phyloP scores from a whole-genome alignment of 2,797 vertebrate species.

The Malurus splendens region DNA sequence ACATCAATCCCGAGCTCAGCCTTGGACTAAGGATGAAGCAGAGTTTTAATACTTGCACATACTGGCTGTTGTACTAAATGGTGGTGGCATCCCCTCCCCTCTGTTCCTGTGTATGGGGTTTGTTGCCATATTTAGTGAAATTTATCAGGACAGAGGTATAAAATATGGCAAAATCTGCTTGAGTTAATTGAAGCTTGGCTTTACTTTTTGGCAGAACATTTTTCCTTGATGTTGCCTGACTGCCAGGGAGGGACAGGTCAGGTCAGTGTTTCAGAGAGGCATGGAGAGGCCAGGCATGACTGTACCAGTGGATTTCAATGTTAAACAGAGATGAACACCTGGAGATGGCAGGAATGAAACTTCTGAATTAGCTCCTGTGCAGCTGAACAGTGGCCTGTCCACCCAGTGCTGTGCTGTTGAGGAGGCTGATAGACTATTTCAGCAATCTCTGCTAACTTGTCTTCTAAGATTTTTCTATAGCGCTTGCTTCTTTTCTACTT shows the following conservation, averaged over 20 bases:
- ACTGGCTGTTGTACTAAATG: background rate
- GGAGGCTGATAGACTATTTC: background rate
- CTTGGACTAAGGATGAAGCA: background rate
- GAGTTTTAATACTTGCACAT: background rate
- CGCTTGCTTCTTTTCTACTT: conserved; percentile 22
- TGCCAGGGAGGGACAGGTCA: background rate
- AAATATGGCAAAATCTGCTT: background rate
- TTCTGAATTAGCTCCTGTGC: background rate
- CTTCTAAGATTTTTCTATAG: background rate
- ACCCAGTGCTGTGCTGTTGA: background rate
- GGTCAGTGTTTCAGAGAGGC: background rate
- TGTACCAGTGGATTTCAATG: background rate
- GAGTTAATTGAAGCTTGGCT: background rate
- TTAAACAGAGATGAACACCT: background rate
- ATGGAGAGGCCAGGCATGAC: background rate
- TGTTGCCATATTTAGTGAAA: background rate
- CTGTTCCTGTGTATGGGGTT: background rate
- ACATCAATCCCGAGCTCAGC: background rate
- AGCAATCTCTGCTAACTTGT: conserved; percentile 3
- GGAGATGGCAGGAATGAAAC: background rate
- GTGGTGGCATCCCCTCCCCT: background rate
- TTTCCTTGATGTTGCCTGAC: background rate
- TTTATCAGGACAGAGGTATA: background rate
- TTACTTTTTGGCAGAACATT: background rate
- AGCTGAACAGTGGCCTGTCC: background rate